Conservation (phyloP, 2,888 invertebrate species). For the Leucoma salicis region DNA sequence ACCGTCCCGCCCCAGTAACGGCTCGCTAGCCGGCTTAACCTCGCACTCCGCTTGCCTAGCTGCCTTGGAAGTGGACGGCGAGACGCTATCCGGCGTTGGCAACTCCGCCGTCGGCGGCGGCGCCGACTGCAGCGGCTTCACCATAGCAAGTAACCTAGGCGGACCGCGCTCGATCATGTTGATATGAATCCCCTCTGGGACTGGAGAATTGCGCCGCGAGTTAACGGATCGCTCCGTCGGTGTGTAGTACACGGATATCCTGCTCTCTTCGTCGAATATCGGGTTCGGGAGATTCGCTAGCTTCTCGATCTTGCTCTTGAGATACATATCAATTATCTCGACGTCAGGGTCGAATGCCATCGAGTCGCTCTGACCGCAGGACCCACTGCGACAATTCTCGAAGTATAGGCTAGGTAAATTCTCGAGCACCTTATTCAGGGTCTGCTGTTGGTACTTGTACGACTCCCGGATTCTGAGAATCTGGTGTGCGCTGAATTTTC, state of each 20-base stretch:
- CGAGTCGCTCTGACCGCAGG: slow-evolving; percentile 89
- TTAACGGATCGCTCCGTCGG: slow-evolving; percentile 87
- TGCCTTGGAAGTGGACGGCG: slow-evolving; percentile 31
- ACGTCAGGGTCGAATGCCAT: slow-evolving; percentile 86
- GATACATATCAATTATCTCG: slow-evolving; percentile 85
- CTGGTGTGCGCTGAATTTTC: slow-evolving; percentile 97
- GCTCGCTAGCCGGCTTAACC: slow-evolving; percentile 67
- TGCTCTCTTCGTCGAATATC: slow-evolving; percentile 85
- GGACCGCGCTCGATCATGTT: slow-evolving; percentile 83
- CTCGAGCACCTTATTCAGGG: slow-evolving; percentile 95
- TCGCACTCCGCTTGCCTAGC: slow-evolving; percentile 28
- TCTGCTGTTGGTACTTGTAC: slow-evolving; percentile 97
- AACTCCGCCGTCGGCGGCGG: slow-evolving; percentile 44
- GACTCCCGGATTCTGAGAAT: slow-evolving; percentile 94
- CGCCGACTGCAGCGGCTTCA: slow-evolving; percentile 50
- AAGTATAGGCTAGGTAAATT: slow-evolving; percentile 95
- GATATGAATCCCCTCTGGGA: slow-evolving; percentile 84
- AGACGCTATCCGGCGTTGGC: slow-evolving; percentile 23
- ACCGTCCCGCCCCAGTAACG: slow-evolving; percentile 60
- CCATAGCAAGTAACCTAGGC: slow-evolving; percentile 63
- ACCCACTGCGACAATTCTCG: slow-evolving; percentile 95
- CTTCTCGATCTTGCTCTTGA: slow-evolving; percentile 85
- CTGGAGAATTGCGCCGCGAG: slow-evolving; percentile 69
- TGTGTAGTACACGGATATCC: slow-evolving; percentile 90
- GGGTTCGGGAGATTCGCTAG: slow-evolving; percentile 77